phyloP scores from a whole-genome alignment of 2,888 invertebrate genomes.

The Furcula furcula region DNA sequence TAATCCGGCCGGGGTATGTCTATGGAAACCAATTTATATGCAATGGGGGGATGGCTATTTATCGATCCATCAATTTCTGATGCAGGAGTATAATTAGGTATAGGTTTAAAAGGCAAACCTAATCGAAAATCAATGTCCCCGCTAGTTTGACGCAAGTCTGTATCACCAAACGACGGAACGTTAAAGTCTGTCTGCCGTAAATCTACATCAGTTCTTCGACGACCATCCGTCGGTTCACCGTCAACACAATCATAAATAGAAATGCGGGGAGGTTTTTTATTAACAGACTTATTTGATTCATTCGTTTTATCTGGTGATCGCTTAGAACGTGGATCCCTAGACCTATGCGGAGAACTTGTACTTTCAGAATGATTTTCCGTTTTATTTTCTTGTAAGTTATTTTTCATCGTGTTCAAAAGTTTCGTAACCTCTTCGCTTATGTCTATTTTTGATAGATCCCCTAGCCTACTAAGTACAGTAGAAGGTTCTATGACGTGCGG shows the following conservation, averaged over 20 bases:
- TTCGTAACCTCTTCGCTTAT: conserved; percentile 88
- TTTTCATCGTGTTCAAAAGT: conserved; percentile 83
- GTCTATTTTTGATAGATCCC: conserved; percentile 87
- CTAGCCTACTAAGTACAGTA: conserved; percentile 82
- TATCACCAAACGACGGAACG: conserved; percentile 82
- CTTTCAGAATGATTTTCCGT: conserved; percentile 39
- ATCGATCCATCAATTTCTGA: conserved; percentile 93
- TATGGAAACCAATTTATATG: conserved; percentile 83
- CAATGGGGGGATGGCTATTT: conserved; percentile 88
- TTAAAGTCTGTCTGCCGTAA: conserved; percentile 77
- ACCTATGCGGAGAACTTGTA: conserved; percentile 42
- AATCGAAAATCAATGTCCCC: conserved; percentile 89
- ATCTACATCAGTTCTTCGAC: conserved; percentile 76
- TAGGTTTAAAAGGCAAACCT: conserved; percentile 88
- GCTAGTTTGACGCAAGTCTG: conserved; percentile 82
- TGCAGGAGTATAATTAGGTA: conserved; percentile 91
- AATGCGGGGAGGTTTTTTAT: conserved; percentile 61
- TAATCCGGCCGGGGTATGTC: conserved; percentile 89
- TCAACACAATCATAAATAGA: conserved; percentile 84
- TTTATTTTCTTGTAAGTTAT: conserved; percentile 66
- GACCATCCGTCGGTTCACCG: conserved; percentile 74
- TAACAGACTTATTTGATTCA: conserved; percentile 39
- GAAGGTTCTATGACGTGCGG: conserved; percentile 79
- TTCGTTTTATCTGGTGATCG: conserved; percentile 61
- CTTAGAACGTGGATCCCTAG: conserved; percentile 66